Conservation (phyloP, 2,113 vertebrate genomes). For the Ornithorhynchus anatinus region DNA sequence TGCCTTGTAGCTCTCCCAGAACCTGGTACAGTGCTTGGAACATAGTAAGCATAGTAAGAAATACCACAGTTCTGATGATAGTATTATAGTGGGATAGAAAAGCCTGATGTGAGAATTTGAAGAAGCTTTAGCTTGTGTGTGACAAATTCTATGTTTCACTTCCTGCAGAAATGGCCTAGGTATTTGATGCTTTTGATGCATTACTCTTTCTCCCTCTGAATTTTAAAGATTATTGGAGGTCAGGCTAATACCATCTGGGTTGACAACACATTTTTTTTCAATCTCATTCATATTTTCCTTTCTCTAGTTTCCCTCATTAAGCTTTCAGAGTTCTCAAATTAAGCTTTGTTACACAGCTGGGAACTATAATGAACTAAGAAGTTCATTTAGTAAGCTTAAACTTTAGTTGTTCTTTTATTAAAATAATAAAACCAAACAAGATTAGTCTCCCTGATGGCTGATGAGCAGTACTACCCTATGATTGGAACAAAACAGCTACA, state of each 20-base stretch:
- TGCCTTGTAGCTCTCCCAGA: no score
- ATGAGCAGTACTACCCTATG: not conserved
- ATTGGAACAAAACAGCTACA: not conserved
- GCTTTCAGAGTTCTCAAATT: not conserved
- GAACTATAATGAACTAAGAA: slow-evolving; percentile 17
- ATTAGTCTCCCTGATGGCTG: not conserved
- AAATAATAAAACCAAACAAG: no score
- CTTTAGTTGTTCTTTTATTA: no score
- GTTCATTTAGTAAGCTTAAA: slow-evolving; percentile 4
- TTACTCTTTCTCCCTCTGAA: slow-evolving; percentile 24
- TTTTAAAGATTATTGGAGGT: slow-evolving; percentile 51
- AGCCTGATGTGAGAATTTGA: not conserved
- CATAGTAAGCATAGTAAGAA: no score
- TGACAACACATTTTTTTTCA: slow-evolving; percentile 19
- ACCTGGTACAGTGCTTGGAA: no score
- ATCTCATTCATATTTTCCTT: slow-evolving; percentile 25
- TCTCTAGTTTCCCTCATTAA: slow-evolving; percentile 15
- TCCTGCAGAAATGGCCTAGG: slow-evolving; percentile 8
- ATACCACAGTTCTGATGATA: no score
- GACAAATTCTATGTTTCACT: slow-evolving; percentile 33
- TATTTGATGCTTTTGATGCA: slow-evolving; percentile 5
- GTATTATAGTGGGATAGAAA: no score
- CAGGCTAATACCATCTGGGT: slow-evolving; percentile 39
- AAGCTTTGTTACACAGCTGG: slow-evolving; percentile 15
- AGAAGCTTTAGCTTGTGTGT: slow-evolving; percentile 44